A percentile compares a stretch with the other conserved stretches of the same genome.
These are phyloP conservation scores for Pocota personata DNA, from an alignment of 2,888 invertebrate species.

Conservation along the genomic window DNA sequence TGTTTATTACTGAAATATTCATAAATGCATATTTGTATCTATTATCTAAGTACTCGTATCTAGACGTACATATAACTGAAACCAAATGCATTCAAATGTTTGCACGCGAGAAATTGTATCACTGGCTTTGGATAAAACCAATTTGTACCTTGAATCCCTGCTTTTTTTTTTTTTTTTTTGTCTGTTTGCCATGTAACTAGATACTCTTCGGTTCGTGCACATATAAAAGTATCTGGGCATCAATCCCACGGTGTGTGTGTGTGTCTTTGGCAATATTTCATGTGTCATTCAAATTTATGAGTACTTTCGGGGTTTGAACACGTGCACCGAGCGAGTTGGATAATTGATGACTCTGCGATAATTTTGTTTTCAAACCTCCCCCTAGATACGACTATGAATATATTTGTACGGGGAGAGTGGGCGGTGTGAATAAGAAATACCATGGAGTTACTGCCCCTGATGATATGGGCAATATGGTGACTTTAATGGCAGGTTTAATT, in stretches of 20 bases:
- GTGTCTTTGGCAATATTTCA: constrained; percentile 48
- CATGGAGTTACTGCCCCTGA: background rate
- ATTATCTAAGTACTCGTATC: constrained; percentile 1
- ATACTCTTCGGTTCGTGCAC: background rate
- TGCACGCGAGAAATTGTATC: constrained; percentile 54
- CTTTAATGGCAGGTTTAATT: background rate
- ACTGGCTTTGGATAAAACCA: constrained; percentile 39
- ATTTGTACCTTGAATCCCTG: constrained; percentile 45
- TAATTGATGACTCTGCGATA: constrained; percentile 51
- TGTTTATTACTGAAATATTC: constrained; percentile 1
- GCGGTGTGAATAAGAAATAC: background rate
- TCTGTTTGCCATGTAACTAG: constrained; percentile 5
- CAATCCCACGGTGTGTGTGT: constrained; percentile 54
- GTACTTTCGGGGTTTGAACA: constrained; percentile 61
- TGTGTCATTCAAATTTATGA: constrained; percentile 56
- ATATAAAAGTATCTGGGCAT: constrained; percentile 30
- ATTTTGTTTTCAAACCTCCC: constrained; percentile 12
- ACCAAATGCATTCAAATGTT: constrained; percentile 46
- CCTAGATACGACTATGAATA: background rate
- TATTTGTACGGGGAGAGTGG: background rate
- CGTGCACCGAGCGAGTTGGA: constrained; percentile 48
- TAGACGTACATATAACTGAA: background rate
- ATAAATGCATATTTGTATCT: constrained; percentile 6
- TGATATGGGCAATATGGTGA: constrained; percentile 30
- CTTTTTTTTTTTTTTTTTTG: background rate